These are phyloP conservation scores for Steinernema hermaphroditum DNA, from an alignment of 2,888 invertebrate species.

Conservation along the genomic window DNA sequence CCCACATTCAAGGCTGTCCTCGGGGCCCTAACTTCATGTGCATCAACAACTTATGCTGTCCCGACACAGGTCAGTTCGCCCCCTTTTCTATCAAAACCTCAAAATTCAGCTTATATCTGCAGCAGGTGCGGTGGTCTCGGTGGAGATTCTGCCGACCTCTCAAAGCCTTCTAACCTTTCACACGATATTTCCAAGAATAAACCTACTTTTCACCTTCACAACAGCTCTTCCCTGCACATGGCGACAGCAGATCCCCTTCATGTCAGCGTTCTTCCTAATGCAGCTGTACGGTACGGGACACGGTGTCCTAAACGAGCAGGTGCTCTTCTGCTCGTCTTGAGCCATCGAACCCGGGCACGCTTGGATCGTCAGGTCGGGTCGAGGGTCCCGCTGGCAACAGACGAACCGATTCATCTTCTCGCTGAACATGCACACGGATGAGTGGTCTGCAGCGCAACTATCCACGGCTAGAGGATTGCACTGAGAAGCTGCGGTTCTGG, in stretches of 20 bases:
- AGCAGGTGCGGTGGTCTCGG: constrained; percentile 46
- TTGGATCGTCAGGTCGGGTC: constrained; percentile 33
- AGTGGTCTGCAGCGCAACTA: constrained; percentile 40
- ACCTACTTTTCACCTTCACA: constrained; percentile 15
- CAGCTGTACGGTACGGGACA: constrained; percentile 44
- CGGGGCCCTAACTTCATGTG: constrained; percentile 46
- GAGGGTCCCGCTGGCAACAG: constrained; percentile 53
- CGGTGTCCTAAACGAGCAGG: constrained; percentile 37
- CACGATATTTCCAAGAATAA: constrained; percentile 2
- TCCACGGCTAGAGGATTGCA: constrained; percentile 51
- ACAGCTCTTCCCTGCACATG: constrained; percentile 27
- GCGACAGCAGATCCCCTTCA: constrained; percentile 41
- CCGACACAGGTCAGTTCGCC: constrained; percentile 35
- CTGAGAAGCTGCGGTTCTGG: constrained; percentile 43
- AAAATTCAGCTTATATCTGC: constrained; percentile 46
- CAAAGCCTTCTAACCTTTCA: constrained; percentile 7
- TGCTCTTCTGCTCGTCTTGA: constrained; percentile 36
- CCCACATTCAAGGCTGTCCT: constrained; percentile 44
- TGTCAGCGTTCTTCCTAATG: constrained; percentile 36
- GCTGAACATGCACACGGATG: constrained; percentile 50
- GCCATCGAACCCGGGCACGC: constrained; percentile 36
- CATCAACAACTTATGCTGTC: constrained; percentile 41
- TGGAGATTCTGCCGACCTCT: constrained; percentile 33
- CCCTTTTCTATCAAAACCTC: constrained; percentile 8
- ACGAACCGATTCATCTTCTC: constrained; percentile 55